Base-by-base conservation (phyloP, 2,888 invertebrate genomes). In the Limenitis camilla region DNA sequence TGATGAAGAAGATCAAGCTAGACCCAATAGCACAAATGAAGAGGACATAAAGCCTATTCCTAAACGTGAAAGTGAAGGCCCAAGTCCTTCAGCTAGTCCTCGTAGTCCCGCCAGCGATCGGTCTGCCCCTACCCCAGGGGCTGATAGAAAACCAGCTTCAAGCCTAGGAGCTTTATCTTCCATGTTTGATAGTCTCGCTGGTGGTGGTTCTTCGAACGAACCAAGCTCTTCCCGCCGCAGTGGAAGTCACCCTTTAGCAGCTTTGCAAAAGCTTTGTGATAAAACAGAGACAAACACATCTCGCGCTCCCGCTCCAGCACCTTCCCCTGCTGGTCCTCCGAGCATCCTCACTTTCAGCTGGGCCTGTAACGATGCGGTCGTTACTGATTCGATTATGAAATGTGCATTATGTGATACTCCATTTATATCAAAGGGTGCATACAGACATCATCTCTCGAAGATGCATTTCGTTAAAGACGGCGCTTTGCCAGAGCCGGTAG, bases 401-500 rank as follows among this genome's bases (percentile, higher is more conserved):
- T 97, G 97, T 82, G 96, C 96, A 49, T 94, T 96, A 72, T 97
- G 97, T 88, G 97, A 97, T 81, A 96, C 96, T 28, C 96, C 96
- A 29, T 98, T 98, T 78, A 96, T 96, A 64, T 97, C 98, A 38
- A 98, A 97, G 83, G 98, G 97, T 49, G 97, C 98, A 8, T 98
- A 97, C 82, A 91, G 98, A 69, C 98, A 98, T 80, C 98, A 98
- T 72, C 87, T 98, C 67, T 97, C 96, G 43, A 97, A 97, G 83
- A 96, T 96, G 93, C 97, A 97, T 79, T 96, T 97, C 75, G 95
- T 96, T 53, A 96, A 96, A 76, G 96, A 96, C 70, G 94, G 95
- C n/a, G 92, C 93, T 31, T 90, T 94, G 66, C 93, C 94, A 5
- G 94, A 95, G 72, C 92, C 93, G 1, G 89, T 93, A 49, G 88